phyloP scores from a whole-genome alignment of 1,140 invertebrate species.

The Drosophila mojavensis region DNA sequence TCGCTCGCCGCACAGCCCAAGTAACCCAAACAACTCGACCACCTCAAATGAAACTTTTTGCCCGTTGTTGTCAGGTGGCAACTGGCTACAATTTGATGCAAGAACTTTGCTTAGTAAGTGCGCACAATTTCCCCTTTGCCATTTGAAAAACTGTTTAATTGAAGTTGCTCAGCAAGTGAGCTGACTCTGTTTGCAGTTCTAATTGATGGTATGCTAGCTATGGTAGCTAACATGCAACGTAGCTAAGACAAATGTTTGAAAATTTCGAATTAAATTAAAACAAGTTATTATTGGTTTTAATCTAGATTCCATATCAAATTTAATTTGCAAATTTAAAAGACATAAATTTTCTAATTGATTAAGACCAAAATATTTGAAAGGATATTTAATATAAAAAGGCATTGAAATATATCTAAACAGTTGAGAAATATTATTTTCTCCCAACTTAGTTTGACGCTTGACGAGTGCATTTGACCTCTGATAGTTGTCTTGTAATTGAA shows the following conservation, averaged over 20 bases:
- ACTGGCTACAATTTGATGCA: slow-evolving; percentile 38
- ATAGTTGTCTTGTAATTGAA: neutral
- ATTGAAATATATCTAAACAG: neutral
- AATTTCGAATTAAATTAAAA: neutral
- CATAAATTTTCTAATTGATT: too few species aligned
- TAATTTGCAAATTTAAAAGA: too few species aligned
- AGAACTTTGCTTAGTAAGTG: slow-evolving; percentile 62
- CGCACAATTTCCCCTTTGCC: slow-evolving; percentile 49
- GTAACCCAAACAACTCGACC: slow-evolving; percentile 12
- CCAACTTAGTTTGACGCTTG: too few species aligned
- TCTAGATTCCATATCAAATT: too few species aligned
- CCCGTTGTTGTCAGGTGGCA: slow-evolving; percentile 44
- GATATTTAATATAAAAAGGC: too few species aligned
- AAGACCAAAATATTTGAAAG: too few species aligned
- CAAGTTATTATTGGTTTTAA: too few species aligned
- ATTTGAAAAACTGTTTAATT: slow-evolving; percentile 56
- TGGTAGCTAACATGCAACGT: too few species aligned
- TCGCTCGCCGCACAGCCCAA: slow-evolving; percentile 52
- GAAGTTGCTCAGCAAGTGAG: slow-evolving; percentile 28
- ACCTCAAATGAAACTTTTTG: slow-evolving; percentile 56
- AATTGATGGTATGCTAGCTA: neutral
- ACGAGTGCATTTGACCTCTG: neutral
- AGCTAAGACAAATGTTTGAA: neutral
- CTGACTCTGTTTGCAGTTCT: slow-evolving; percentile 6
- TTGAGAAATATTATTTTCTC: neutral